Evolutionary conservation across 1,140 invertebrate species (phyloP).

Genomic region (Thaumatotibia leucotreta): DNA sequence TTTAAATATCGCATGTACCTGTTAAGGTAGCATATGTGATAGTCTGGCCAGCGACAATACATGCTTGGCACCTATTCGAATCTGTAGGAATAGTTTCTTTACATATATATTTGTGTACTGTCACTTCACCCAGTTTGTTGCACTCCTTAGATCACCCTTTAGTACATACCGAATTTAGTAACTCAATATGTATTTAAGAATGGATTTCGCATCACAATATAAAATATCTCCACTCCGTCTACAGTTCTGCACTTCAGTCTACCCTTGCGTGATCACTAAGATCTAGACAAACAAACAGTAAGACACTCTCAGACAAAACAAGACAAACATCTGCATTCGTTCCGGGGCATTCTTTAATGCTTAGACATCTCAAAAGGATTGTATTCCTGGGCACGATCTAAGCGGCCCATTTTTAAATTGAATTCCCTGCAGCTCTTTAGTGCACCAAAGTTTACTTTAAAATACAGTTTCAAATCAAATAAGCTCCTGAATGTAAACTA

Average conservation of each 20-base stretch:
- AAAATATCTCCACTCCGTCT: background rate
- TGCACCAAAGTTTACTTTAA: background rate
- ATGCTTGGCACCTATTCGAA: too few relatives aligned
- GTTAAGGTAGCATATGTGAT: too few relatives aligned
- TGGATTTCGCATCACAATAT: background rate
- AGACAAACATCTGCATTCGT: background rate
- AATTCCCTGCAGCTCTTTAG: background rate
- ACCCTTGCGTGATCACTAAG: background rate
- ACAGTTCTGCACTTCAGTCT: background rate
- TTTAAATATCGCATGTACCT: too few relatives aligned
- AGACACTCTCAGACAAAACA: background rate
- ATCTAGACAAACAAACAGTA: background rate
- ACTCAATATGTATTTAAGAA: background rate
- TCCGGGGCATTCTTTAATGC: background rate
- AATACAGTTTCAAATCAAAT: background rate
- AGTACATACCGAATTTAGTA: too few relatives aligned
- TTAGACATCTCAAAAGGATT: background rate
- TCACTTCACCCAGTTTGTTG: too few relatives aligned
- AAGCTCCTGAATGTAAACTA: background rate
- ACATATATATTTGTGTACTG: too few relatives aligned
- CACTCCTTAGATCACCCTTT: too few relatives aligned
- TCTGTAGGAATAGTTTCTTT: too few relatives aligned
- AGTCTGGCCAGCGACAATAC: too few relatives aligned
- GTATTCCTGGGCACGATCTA: background rate
- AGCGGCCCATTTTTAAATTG: slow-evolving; percentile 11